Percentiles rank a stretch among this genome's conserved stretches.
Evolutionary conservation across 2,113 vertebrate species (phyloP).

Genomic region (Brevimyrus niger): DNA sequence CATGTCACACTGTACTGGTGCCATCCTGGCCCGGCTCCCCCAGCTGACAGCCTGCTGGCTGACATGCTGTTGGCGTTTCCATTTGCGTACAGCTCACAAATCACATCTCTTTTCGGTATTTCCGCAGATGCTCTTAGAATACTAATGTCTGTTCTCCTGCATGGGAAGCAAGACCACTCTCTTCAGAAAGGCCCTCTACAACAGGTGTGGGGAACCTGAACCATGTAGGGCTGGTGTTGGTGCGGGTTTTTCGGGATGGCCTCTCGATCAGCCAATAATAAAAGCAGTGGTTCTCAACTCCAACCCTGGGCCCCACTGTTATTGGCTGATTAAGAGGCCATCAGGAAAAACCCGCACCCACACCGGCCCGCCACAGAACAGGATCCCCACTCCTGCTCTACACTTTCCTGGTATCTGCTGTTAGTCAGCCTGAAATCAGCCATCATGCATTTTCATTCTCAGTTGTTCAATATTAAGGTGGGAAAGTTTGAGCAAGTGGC

Average conservation of each 20-base stretch:
- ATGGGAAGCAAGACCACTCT: not conserved
- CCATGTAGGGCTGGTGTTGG: too few species aligned
- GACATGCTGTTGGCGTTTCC: not conserved
- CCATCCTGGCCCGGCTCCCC: not conserved
- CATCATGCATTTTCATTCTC: not conserved
- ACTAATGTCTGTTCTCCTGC: not conserved
- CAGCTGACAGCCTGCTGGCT: not conserved
- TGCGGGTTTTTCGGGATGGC: too few species aligned
- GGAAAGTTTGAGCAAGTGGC: not conserved
- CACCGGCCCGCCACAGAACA: too few species aligned
- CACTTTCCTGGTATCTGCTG: not conserved
- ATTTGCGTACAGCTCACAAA: not conserved
- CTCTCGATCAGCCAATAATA: too few species aligned
- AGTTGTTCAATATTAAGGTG: not conserved
- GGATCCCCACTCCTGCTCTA: not conserved
- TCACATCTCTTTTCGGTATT: not conserved
- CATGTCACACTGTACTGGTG: not conserved
- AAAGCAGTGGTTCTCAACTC: too few species aligned
- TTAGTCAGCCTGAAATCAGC: not conserved
- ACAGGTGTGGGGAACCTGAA: too few species aligned
- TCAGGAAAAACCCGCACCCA: too few species aligned
- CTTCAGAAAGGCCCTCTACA: not conserved
- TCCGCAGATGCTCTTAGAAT: not conserved
- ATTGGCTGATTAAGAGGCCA: too few species aligned
- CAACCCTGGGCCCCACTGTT: too few species aligned